phyloP scores from a whole-genome alignment of 2,797 vertebrate genomes.

The Columba guinea region DNA sequence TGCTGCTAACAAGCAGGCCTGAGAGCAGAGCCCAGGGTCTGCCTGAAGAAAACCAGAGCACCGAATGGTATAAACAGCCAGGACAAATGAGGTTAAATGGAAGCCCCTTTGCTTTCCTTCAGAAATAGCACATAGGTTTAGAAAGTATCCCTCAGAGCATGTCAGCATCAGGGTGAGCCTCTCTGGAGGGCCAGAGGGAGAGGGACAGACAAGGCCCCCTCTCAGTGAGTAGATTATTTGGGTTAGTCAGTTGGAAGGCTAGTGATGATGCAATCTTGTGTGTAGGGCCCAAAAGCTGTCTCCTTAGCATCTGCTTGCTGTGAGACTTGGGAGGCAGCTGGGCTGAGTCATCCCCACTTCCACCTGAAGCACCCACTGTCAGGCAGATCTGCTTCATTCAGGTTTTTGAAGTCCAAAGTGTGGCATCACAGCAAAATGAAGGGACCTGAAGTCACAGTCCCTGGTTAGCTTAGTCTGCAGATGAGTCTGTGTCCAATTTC shows the following conservation, averaged over 20 bases:
- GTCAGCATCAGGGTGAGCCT: not conserved
- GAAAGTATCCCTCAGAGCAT: not conserved
- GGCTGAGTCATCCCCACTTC: not conserved
- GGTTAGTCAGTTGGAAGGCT: not conserved
- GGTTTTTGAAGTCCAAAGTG: not conserved
- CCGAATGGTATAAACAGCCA: not conserved
- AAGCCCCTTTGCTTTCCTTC: not conserved
- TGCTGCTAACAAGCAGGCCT: not conserved
- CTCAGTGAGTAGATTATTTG: not conserved
- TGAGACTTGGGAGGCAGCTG: not conserved
- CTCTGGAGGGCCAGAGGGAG: not conserved
- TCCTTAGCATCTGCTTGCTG: not conserved
- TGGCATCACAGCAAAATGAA: not conserved
- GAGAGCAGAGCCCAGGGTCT: not conserved
- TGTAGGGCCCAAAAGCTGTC: not conserved
- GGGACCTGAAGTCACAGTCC: not conserved
- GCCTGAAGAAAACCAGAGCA: not conserved
- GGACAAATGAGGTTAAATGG: not conserved
- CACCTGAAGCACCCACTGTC: not conserved
- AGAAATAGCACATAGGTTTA: rapidly evolving
- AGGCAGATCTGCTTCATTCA: not conserved
- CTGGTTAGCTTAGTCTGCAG: not conserved
- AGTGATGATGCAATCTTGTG: not conserved
- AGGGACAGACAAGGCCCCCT: not conserved
- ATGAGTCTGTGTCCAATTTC: not conserved